Base-by-base conservation (phyloP, 2,797 vertebrate genomes). In the Eptatretus atami region DNA sequence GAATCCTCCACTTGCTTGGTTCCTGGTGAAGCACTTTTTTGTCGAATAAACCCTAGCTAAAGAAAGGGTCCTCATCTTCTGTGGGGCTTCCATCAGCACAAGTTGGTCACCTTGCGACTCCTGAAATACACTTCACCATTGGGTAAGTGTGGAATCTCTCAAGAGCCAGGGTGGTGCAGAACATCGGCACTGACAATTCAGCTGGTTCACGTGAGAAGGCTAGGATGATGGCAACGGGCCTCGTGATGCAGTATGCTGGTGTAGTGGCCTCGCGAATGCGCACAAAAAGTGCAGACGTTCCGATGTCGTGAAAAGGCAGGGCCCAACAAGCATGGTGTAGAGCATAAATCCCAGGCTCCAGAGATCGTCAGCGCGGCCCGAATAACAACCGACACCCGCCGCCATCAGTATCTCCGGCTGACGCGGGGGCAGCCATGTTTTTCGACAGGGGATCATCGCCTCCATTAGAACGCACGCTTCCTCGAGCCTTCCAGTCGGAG, bases 311-410 rank as follows among this genome's bases (percentile, higher is more conserved):
- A 77, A 98, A 98, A 63, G 92, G 73, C 96, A 98, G 67, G 87
- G 88, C 69, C 92, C 92, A 65, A 98, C 86, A 15, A 98, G 76
- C 80, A 98, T 98, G 71, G 92, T 98, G 67, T 98, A 98, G 44
- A 98, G 86, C 92, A 98, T 98, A 72, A 98, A 86, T 14, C 92
- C 92, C 72, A 98, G 77, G 72, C 90, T 96, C 92, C 92, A 98
- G 53, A 98, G 87, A 10, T 98, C 92, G 3, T 90, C 92, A 1
- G 92, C 92, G 72, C 93, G 93, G 72, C 92, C 92, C 52, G 92
- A 98, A 73, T 98, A 98, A 12, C 57, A 24, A 12, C 57, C 57
- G 57, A 61, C 82, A 86, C 79, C 92, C 86, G 13, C 73, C 82
- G 86, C 86, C 68, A 90, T 96, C 77, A 98, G 78, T 75, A 98